Evolutionary conservation across 2,113 vertebrate species (phyloP).

Genomic region (Columba livia): DNA sequence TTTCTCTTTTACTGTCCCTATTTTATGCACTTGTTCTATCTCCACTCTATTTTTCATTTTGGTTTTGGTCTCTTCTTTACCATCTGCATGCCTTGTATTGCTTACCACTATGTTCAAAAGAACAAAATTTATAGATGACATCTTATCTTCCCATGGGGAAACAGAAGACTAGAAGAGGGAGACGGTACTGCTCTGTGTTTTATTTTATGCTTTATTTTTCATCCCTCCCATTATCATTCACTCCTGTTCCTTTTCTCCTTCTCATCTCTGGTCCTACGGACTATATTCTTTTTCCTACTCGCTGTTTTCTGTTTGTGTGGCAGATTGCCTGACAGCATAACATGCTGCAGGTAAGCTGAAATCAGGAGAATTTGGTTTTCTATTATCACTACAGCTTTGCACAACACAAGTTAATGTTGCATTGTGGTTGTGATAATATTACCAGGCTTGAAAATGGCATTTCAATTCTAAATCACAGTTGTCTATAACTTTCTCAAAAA

Average conservation of each 20-base stretch:
- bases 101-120: background rate
- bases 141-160: background rate
- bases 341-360: background rate
- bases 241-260: background rate
- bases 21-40: background rate
- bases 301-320: background rate
- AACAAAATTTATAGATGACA: background rate
- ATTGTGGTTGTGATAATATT: background rate
- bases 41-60: background rate
- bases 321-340: background rate
- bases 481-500: constrained; percentile 25
- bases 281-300: background rate
- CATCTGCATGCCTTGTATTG: background rate
- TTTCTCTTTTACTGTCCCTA: background rate
- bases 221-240: background rate
- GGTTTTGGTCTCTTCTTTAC: background rate
- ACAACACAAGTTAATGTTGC: background rate
- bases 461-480: constrained; percentile 26
- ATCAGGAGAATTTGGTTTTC: background rate
- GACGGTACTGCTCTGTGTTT: background rate
- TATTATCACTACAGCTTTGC: background rate
- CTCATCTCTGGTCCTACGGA: background rate
- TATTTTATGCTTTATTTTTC: background rate
- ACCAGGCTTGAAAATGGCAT: constrained; percentile 5
- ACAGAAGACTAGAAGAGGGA: background rate